Conservation (phyloP, 1,140 invertebrate species). For the Tetragonula clypearis region DNA sequence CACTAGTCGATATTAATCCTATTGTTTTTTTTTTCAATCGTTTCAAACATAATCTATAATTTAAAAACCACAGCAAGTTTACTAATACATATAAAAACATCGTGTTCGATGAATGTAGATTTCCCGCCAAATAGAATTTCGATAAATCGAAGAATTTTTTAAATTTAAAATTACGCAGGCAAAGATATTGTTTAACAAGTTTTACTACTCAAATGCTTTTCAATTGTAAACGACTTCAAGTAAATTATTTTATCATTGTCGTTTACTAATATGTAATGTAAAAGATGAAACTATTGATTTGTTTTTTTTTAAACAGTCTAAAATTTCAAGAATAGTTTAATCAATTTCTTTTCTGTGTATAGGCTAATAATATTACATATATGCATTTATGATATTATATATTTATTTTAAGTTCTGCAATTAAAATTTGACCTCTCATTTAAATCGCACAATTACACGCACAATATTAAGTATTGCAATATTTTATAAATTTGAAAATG, state of each 20-base stretch:
- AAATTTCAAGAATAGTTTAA: background rate
- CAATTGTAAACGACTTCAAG: background rate
- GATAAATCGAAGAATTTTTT: background rate
- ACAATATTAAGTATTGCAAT: background rate
- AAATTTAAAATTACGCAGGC: background rate
- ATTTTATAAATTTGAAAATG: background rate
- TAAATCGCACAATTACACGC: background rate
- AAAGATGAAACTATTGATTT: background rate
- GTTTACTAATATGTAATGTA: background rate
- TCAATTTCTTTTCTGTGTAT: background rate
- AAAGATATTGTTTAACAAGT: background rate
- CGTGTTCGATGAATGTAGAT: background rate
- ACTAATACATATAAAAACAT: background rate
- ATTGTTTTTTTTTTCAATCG: background rate
- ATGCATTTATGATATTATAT: background rate
- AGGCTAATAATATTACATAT: background rate
- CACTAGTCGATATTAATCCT: background rate
- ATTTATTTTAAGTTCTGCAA: background rate
- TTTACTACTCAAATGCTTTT: background rate
- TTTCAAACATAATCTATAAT: background rate
- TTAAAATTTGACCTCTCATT: background rate
- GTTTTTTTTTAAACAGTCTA: background rate
- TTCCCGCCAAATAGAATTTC: conserved; percentile 34
- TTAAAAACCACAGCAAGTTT: background rate
- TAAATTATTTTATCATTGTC: background rate